These are phyloP conservation scores for Leucozona laternaria DNA, from an alignment of 2,888 invertebrate genomes.

Conservation along the genomic window DNA sequence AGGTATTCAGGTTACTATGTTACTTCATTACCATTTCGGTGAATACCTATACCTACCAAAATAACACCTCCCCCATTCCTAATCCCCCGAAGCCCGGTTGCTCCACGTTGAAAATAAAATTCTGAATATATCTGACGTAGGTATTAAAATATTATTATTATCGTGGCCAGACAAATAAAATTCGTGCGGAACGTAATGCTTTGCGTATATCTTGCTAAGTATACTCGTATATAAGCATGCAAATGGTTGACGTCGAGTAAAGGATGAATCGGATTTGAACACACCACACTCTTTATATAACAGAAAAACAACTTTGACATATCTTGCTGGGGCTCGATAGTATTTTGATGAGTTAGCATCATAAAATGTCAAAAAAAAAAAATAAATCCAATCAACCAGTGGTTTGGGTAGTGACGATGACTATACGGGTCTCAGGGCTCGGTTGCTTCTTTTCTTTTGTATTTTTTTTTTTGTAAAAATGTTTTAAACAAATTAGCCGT, in stretches of 20 bases:
- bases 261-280: constrained; percentile 57
- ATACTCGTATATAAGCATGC: constrained; percentile 13
- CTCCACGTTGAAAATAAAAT: constrained; percentile 22
- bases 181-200: constrained; percentile 27
- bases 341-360: constrained; percentile 50
- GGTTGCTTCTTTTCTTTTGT: background rate
- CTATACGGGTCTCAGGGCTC: background rate
- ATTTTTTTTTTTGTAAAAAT: background rate
- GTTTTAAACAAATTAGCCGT: background rate
- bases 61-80: background rate
- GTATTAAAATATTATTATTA: constrained; percentile 24
- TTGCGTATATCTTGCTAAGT: constrained; percentile 12
- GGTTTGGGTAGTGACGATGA: background rate
- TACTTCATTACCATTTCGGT: constrained; percentile 73
- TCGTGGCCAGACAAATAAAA: constrained; percentile 45
- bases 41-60: constrained; percentile 25
- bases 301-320: background rate
- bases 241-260: constrained; percentile 9
- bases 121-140: constrained; percentile 47
- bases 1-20: constrained; percentile 75
- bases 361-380: constrained; percentile 22
- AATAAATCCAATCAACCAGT: constrained; percentile 5
- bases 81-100: background rate
- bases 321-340: constrained; percentile 27
- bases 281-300: background rate